Conservation (phyloP, 1,140 invertebrate species). For the Wasmannia auropunctata region DNA sequence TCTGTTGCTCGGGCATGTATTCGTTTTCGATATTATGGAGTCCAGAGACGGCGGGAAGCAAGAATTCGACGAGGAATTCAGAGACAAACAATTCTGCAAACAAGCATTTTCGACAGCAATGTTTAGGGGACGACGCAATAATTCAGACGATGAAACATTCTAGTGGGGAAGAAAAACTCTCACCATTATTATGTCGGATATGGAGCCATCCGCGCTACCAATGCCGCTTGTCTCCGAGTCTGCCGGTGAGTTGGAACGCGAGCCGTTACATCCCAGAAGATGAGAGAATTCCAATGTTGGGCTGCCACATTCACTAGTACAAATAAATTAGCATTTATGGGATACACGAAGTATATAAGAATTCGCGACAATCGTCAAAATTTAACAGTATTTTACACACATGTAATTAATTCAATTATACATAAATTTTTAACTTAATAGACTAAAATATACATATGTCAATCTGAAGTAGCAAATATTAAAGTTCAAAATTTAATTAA, state of each 20-base stretch:
- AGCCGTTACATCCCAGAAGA: slow-evolving; percentile 82
- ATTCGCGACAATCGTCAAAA: background rate
- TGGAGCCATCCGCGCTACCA: slow-evolving; percentile 87
- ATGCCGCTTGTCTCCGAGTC: slow-evolving; percentile 88
- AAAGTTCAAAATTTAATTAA: background rate
- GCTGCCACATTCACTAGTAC: slow-evolving; percentile 85
- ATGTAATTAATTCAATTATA: background rate
- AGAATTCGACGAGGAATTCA: slow-evolving; percentile 74
- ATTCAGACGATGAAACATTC: slow-evolving; percentile 47
- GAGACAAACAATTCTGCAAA: slow-evolving; percentile 76
- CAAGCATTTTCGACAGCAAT: background rate
- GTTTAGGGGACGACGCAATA: background rate
- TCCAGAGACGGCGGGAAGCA: slow-evolving; percentile 73
- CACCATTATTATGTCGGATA: slow-evolving; percentile 90
- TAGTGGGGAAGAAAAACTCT: slow-evolving; percentile 62
- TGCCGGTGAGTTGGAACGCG: slow-evolving; percentile 87
- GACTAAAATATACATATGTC: background rate
- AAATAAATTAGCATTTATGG: slow-evolving; percentile 11
- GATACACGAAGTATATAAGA: background rate
- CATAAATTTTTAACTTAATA: background rate
- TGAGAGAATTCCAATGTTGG: slow-evolving; percentile 85
- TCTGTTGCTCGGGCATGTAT: slow-evolving; percentile 69
- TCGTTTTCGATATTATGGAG: slow-evolving; percentile 72
- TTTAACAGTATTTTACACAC: background rate
- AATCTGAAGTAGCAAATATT: background rate